phyloP scores from a whole-genome alignment of 2,888 invertebrate species.

The Ptilodon capucinus region DNA sequence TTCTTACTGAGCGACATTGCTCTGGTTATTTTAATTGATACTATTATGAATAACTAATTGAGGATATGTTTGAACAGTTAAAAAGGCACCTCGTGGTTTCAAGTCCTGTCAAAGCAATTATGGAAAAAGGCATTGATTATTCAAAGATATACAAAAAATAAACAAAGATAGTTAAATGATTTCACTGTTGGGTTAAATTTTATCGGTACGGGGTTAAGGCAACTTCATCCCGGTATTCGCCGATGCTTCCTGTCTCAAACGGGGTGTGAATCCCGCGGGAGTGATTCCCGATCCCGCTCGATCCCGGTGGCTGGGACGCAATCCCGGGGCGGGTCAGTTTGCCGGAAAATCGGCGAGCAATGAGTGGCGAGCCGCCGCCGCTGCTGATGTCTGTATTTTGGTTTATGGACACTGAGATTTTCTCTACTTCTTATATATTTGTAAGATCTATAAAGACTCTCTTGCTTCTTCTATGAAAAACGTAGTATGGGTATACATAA shows the following conservation, averaged over 20 bases:
- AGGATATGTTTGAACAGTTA: too few relatives aligned
- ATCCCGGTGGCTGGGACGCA: constrained; percentile 25
- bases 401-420: background rate
- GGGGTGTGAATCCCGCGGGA: constrained; percentile 41
- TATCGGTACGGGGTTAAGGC: constrained; percentile 35
- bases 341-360: constrained; percentile 26
- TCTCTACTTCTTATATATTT: too few relatives aligned
- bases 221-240: constrained; percentile 31
- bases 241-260: constrained; percentile 38
- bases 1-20: constrained; percentile 17
- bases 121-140: too few relatives aligned
- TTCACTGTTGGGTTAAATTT: constrained; percentile 37
- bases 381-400: background rate
- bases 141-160: too few relatives aligned
- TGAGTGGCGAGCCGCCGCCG: background rate
- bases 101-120: too few relatives aligned
- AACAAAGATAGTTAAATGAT: too few relatives aligned
- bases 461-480: too few relatives aligned
- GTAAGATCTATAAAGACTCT: too few relatives aligned
- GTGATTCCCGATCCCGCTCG: constrained; percentile 32
- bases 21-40: constrained; percentile 1
- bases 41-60: too few relatives aligned
- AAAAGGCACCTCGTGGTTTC: too few relatives aligned
- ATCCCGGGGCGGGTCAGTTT: constrained; percentile 20
- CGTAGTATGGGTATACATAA: too few relatives aligned